Evolutionary conservation across 2,888 invertebrate genomes (phyloP), one percentile per base, ranked within the genome.

Genomic region (Spodoptera picta): DNA sequence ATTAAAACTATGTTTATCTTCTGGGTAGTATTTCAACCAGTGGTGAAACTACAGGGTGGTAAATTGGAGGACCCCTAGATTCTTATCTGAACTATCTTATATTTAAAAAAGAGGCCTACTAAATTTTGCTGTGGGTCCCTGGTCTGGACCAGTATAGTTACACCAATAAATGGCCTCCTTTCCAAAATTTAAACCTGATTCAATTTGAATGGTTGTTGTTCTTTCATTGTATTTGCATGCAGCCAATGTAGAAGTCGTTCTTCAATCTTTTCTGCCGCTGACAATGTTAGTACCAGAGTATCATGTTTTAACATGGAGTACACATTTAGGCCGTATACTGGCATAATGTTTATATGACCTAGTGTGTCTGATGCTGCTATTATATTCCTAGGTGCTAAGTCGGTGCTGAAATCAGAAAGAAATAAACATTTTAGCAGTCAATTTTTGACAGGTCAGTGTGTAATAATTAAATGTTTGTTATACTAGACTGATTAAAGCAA

Each of bases 301-400:
- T 98, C 97, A 90, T 99, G 98, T 92, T 99, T 99, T 69, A 99
- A 88, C 98, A 99, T 99, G 43, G 99, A 99, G 92, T 97, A 97
- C 0, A 99, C 98, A 95, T 99, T 99, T 14, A 99, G 95, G 83
- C 98, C 98, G 93, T 99, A 99, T 0, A 97, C 97, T 10, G 99
- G 99, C 98, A 99, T 98, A 27, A 99, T 93, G 90, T 98, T 99
- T 44, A 98, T 96, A 85, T 98, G 97, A 44, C 96, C 96, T n/a
- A 99, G 94, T 3, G 87, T 77, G 79, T 98, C 97, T 3, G 97
- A 96, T 1, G 99, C 99, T 42, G 96, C 91, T 49, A 98, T 96
- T 71, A 99, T 97, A 86, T 99, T 99, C 70, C 96, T 95, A 0
- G 99, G 98, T 95, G 98, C 98, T 54, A 97, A 94, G 84, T 99